Evolutionary conservation across 2,113 vertebrate species (phyloP).

Genomic region (Coptodon bakossiorum): DNA sequence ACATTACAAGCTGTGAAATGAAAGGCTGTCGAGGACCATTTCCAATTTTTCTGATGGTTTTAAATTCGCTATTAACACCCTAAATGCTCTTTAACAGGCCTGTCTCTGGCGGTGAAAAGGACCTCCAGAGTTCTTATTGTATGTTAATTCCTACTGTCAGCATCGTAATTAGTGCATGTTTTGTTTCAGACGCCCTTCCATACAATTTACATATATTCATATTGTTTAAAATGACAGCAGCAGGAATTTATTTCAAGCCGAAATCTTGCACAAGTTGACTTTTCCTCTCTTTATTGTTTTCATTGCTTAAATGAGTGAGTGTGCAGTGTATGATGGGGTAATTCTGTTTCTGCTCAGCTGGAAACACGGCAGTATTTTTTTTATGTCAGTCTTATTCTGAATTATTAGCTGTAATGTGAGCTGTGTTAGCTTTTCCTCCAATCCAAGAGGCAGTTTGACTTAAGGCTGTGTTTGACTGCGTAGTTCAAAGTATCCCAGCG

Average conservation of each 20-base stretch:
- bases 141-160: slow-evolving; percentile 73
- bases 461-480: not conserved
- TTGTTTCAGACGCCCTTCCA: slow-evolving; percentile 28
- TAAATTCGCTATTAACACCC: slow-evolving; percentile 86
- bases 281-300: not conserved
- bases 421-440: not conserved
- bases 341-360: slow-evolving; percentile 11
- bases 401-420: not conserved
- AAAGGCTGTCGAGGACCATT: slow-evolving; percentile 78
- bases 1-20: slow-evolving; percentile 86
- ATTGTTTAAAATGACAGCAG: slow-evolving; percentile 26
- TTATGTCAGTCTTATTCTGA: not conserved
- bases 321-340: not conserved
- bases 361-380: not conserved
- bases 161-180: slow-evolving; percentile 71
- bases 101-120: slow-evolving; percentile 72
- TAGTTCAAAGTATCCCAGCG: not conserved
- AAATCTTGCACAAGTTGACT: not conserved
- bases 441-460: not conserved
- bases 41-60: slow-evolving; percentile 72
- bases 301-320: slow-evolving; percentile 8
- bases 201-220: slow-evolving; percentile 44
- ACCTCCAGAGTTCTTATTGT: slow-evolving; percentile 77
- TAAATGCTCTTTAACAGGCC: slow-evolving; percentile 81
- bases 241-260: slow-evolving; percentile 2